Base-by-base conservation (phyloP, 2,797 vertebrate species). In the Chrysocyon brachyurus region DNA sequence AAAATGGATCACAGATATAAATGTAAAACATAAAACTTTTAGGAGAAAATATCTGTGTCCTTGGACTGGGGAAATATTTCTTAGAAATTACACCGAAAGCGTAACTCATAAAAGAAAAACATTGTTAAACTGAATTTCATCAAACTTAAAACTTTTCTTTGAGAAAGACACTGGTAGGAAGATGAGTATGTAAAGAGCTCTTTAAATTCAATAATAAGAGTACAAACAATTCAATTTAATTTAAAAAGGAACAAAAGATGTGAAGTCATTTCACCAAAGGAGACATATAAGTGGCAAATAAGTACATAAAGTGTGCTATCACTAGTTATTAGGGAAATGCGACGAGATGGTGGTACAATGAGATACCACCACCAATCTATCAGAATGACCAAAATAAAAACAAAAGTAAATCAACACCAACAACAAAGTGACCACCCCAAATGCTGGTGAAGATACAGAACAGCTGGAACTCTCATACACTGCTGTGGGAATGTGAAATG, bases 11-110 rank as follows among this genome's bases (percentile, higher is more conserved):
- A 83, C 1, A 49, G 26, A 36, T 87, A 26, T 87, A 92, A 75
- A 81, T 87, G 70, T 46, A 72, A 90, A 95, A 86, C 73, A 28
- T 21, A 91, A 68, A 88, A 84, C 63, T 68, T 97, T 49, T 49
- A 86, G 54, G 17, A 89, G 57, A 85, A 90, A 92, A 68, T 66
- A 28, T 93, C 72, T 84, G 49, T 56, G 64, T 56, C 36, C 49
- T 94, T 21, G 31, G 22, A 33, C 10, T 85, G 11, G 49, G 61
- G 31, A 70, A 61, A 70, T 31, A 52, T 84, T 91, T 79, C 86
- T 84, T 57, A 82, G 31, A 90, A 90, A 87, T 70, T 11, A 90
- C 19, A 91, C 15, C 31, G 49, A 72, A 96, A 70, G 12, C 15
- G 86, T 12, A 87, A 78, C n/a, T 24, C 73, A 77, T 57, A 56